phyloP scores from a whole-genome alignment of 2,797 vertebrate species.

The Falco biarmicus region DNA sequence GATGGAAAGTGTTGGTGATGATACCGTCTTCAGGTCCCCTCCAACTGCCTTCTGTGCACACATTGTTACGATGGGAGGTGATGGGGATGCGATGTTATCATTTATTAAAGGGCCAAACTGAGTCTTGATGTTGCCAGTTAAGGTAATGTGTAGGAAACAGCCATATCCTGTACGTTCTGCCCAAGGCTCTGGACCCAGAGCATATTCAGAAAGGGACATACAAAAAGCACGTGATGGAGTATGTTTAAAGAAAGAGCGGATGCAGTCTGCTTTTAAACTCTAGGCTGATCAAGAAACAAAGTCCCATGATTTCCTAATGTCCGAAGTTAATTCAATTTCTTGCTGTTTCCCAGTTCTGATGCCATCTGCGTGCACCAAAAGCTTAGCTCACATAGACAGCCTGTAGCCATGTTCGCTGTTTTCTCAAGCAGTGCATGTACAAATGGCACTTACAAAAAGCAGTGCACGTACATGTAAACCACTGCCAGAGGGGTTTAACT shows the following conservation, averaged over 20 bases:
- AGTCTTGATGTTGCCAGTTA: background rate
- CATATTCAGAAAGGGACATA: background rate
- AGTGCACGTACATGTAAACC: background rate
- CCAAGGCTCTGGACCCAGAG: no score
- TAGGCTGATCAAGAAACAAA: background rate
- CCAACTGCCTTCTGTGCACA: background rate
- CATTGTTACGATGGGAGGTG: background rate
- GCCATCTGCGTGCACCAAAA: background rate
- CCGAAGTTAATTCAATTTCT: background rate
- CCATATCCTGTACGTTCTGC: fast-evolving
- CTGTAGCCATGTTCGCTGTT: fast-evolving
- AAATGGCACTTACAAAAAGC: background rate
- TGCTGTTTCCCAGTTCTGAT: background rate
- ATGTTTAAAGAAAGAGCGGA: background rate
- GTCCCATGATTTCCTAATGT: background rate
- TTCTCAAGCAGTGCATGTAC: background rate
- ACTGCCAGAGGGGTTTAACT: background rate
- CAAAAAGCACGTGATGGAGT: background rate
- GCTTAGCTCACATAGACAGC: background rate
- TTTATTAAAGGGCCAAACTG: background rate
- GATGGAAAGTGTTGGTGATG: background rate
- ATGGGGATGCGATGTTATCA: background rate
- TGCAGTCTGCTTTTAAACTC: background rate
- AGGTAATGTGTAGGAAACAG: background rate
- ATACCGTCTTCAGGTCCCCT: background rate